phyloP scores from a whole-genome alignment of 2,113 vertebrate species.

The Cygnus buccinator region DNA sequence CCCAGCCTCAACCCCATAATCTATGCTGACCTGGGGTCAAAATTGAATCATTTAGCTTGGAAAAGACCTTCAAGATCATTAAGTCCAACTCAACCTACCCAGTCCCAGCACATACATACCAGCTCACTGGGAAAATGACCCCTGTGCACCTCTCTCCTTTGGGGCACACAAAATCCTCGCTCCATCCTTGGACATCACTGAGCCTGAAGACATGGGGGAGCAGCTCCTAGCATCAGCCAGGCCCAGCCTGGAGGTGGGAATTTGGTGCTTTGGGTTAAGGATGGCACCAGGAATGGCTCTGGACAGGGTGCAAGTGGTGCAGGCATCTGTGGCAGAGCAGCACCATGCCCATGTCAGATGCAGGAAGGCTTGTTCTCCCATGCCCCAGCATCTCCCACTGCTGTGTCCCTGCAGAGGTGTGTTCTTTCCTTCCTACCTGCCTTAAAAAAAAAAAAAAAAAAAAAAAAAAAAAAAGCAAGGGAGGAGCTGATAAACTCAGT shows the following conservation, averaged over 20 bases:
- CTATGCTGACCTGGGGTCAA: neutral
- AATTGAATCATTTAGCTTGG: neutral
- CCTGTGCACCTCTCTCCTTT: fast-evolving
- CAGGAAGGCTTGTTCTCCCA: fast-evolving
- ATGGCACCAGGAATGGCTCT: neutral
- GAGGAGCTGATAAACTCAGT: neutral
- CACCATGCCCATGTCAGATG: fast-evolving
- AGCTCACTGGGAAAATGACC: neutral
- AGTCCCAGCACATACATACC: neutral
- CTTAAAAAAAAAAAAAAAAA: neutral
- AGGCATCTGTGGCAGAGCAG: fast-evolving
- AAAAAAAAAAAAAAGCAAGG: neutral
- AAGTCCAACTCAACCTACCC: neutral
- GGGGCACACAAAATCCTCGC: neutral
- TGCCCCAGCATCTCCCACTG: fast-evolving
- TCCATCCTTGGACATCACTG: neutral
- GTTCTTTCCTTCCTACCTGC: neutral
- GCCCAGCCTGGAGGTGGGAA: neutral
- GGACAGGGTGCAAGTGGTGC: fast-evolving
- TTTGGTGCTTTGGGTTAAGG: neutral
- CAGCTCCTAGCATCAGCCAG: neutral
- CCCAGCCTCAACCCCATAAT: neutral
- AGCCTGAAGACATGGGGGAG: neutral
- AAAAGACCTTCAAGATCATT: neutral
- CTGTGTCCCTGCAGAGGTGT: neutral